Conservation (phyloP, 2,888 invertebrate species). For the Onchidella celtica region DNA sequence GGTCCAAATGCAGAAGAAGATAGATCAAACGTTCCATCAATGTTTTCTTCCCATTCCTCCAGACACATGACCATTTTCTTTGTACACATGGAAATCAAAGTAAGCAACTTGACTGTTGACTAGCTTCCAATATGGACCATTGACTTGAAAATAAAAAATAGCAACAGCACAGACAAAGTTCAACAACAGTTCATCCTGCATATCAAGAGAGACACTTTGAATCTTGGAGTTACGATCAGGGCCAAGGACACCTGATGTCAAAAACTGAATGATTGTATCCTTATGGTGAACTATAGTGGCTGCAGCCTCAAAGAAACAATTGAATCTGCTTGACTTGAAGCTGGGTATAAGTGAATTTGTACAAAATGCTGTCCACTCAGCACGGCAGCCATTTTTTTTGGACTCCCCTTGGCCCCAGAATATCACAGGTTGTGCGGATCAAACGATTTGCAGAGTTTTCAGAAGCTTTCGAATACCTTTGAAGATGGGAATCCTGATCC, state of each 20-base stretch:
- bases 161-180: background rate
- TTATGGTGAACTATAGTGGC: background rate
- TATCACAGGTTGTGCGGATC: background rate
- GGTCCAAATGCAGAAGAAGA: background rate
- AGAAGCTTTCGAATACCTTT: background rate
- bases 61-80: background rate
- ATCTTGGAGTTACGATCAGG: background rate
- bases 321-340: background rate
- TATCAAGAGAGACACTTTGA: background rate
- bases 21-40: background rate
- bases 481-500: background rate
- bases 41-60: background rate
- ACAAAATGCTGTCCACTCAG: background rate
- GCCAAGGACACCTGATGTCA: background rate
- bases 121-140: background rate
- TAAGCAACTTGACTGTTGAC: background rate
- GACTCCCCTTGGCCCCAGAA: background rate
- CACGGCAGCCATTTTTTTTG: background rate
- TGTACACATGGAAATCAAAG: background rate
- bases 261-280: background rate
- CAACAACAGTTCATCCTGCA: background rate
- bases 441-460: background rate
- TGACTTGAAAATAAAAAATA: background rate
- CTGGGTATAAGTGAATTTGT: background rate
- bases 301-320: background rate